A percentile compares a stretch with the other conserved stretches of the same genome.
Evolutionary conservation across 2,113 vertebrate species (phyloP).

Genomic region (Brachyhypopomus occidentalis): DNA sequence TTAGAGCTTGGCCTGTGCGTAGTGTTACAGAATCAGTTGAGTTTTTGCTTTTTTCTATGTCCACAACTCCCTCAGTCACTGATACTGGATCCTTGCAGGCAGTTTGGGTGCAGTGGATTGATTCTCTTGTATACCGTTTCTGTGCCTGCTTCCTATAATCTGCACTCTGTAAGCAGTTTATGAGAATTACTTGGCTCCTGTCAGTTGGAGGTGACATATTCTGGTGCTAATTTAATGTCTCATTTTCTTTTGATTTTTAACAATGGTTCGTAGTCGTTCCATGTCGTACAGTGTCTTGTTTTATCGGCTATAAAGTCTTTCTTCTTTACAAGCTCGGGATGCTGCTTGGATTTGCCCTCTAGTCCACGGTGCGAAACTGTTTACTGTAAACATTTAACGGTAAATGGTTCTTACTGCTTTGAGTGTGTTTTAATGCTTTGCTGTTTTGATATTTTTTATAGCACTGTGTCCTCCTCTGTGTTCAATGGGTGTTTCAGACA

Average conservation of each 20-base stretch:
- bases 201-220: slow-evolving; percentile 27
- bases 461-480: background rate
- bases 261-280: slow-evolving; percentile 21
- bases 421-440: no score
- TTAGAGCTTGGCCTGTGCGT: background rate
- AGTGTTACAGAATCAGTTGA: background rate
- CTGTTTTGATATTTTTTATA: no score
- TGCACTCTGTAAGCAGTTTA: slow-evolving; percentile 9
- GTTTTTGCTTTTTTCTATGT: background rate
- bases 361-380: background rate
- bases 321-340: background rate
- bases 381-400: background rate
- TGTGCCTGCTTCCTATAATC: background rate
- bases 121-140: background rate
- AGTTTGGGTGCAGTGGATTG: background rate
- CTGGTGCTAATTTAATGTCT: slow-evolving; percentile 25
- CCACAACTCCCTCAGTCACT: background rate
- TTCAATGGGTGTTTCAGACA: background rate
- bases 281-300: slow-evolving; percentile 24
- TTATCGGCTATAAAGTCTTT: slow-evolving; percentile 18
- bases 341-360: background rate
- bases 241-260: slow-evolving; percentile 22
- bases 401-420: no score
- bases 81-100: background rate
- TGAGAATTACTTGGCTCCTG: slow-evolving; percentile 8